A percentile compares a stretch with the other conserved stretches of the same genome.
Evolutionary conservation across 2,113 vertebrate species (phyloP).

Genomic region (Eclectus roratus): DNA sequence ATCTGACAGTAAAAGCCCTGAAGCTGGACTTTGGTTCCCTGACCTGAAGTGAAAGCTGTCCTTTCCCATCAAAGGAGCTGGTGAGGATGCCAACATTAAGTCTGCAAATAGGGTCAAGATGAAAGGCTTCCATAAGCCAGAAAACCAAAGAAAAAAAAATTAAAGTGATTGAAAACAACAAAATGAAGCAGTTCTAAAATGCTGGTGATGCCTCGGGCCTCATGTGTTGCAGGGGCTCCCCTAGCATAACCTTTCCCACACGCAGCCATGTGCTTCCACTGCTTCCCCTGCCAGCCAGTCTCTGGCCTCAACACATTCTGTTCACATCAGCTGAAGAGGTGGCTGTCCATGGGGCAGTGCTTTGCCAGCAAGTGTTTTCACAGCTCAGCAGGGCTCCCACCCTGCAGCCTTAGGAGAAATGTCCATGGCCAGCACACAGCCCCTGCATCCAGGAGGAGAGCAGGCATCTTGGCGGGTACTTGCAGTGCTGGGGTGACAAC

Average conservation of each 20-base stretch:
- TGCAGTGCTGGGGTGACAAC: background rate
- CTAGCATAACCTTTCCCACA: background rate
- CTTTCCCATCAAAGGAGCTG: background rate
- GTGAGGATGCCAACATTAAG: background rate
- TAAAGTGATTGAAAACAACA: background rate
- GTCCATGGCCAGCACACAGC: background rate
- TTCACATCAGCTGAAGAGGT: accelerated
- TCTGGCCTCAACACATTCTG: accelerated
- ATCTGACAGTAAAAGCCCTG: background rate
- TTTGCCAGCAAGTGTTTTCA: background rate
- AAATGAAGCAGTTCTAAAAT: background rate
- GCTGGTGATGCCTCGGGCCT: background rate
- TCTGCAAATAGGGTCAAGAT: background rate
- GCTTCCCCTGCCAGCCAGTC: background rate
- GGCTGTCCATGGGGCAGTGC: background rate
- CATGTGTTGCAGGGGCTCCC: background rate
- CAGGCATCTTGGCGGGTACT: background rate
- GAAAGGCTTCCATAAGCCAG: background rate
- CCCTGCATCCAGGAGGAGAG: background rate
- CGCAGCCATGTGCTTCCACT: accelerated
- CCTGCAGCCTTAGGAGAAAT: background rate
- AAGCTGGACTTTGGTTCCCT: background rate
- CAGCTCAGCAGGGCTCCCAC: background rate
- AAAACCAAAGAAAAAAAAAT: background rate
- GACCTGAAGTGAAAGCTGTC: accelerated